Base-by-base conservation (phyloP, 2,797 vertebrate genomes). In the Caiman crocodilus region DNA sequence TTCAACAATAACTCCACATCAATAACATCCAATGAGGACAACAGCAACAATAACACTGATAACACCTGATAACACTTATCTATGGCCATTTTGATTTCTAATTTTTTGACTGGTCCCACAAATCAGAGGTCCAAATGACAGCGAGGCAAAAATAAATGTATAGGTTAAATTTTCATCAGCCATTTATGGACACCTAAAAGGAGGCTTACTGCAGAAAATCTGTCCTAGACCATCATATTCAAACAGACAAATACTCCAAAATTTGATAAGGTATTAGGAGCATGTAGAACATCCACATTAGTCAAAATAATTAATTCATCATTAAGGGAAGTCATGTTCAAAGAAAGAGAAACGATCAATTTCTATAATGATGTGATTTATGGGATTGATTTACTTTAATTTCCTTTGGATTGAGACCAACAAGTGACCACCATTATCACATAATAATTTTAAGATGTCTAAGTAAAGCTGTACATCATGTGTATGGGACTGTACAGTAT, bases 91-190 rank as follows among this genome's bases (percentile, higher is more conserved):
- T 57, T 42, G 42, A 23, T 42, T 21, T 14, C 57, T 14, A 17
- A 64, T 9, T 14, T 67, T 28, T 32, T 15, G 8, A 23, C 7
- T 32, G 17, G 26, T 11, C 8, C 42, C 32, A 77, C 23, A 15
- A 16, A 26, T 25, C 35, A 42, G 35, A 32, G 42, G 42, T 50
- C 42, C 50, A 77, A 59, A 23, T 7, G 5, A 5, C 58, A 74
- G 7, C 18, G n/a, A 4, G 21, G 18, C 3, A 25, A 32, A 58
- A 80, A 69, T 13, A 60, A 50, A 6, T 12, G 1, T 0, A 4
- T 11, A 14, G 16, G 42, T 42, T 55, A 55, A 56, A 10, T 6
- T 59, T 11, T 17, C 56, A 60, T 20, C 23, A 79, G 5, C 4
- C 65, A 20, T 56, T 61, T 59, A 4, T 56, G 55, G 59, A 18